Conservation (phyloP, 37 sponge, comb jelly and placozoan species). For the Geodia barretti region DNA sequence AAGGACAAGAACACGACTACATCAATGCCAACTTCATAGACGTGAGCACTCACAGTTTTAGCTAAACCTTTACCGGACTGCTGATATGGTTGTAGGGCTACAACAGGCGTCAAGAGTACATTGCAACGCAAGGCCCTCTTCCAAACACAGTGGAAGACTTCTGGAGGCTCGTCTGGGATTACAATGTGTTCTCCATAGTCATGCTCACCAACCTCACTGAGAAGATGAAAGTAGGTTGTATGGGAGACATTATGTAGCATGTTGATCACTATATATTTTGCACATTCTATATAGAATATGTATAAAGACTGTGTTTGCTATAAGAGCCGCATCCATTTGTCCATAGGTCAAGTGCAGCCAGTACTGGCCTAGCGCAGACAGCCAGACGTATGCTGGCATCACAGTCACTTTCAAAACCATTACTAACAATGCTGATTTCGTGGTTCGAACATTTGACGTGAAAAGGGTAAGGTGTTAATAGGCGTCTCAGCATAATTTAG, state of each 20-base stretch:
- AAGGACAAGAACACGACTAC: constrained; percentile 56
- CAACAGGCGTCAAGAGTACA: constrained; percentile 78
- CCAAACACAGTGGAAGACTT: constrained; percentile 83
- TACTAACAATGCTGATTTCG: constrained; percentile 39
- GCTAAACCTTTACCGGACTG: neutral
- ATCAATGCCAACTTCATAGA: constrained; percentile 78
- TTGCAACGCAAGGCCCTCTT: constrained; percentile 89
- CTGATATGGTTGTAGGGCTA: constrained; percentile 51
- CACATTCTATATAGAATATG: neutral
- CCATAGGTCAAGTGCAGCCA: constrained; percentile 71
- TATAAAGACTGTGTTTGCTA: too few species aligned
- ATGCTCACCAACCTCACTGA: constrained; percentile 82
- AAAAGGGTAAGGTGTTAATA: constrained; percentile 32
- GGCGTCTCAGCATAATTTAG: too few species aligned
- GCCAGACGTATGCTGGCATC: constrained; percentile 39
- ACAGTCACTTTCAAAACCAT: constrained; percentile 48
- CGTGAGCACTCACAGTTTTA: constrained; percentile 26
- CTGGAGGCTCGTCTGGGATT: constrained; percentile 90
- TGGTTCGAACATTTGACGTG: constrained; percentile 43
- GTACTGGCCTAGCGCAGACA: constrained; percentile 70
- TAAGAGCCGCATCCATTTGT: too few species aligned
- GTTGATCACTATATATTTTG: neutral
- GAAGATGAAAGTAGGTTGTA: constrained; percentile 40
- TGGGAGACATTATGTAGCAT: neutral
- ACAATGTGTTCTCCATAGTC: constrained; percentile 60